Evolutionary conservation across 2,888 invertebrate genomes (phyloP), one percentile per base, ranked within the genome.

Genomic region (Azorinus chamasolen): DNA sequence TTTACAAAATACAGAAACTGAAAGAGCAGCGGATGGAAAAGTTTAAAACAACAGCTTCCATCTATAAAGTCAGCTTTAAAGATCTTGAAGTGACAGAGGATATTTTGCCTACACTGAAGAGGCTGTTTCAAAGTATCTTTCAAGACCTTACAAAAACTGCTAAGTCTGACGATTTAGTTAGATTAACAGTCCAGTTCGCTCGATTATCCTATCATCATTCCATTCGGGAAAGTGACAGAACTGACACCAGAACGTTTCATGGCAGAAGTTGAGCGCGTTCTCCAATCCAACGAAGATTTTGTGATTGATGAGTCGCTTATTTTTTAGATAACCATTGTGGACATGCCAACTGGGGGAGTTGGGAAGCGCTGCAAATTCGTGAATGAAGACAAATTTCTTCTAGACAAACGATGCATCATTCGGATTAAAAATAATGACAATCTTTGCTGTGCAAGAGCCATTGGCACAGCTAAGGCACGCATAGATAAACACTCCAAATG

Each of bases 371-470:
- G 62, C 37, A 55, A 65, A 18, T 79, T n/a, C n/a, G n/a, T n/a
- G n/a, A n/a, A n/a, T n/a, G n/a, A n/a, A n/a, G n/a, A n/a, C n/a
- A n/a, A 58, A 66, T 48, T 57, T 32, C 39, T 79, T 2, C 41
- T 55, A 59, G 63, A 71, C 3, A 71, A 79, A 27, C 18, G 32
- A 51, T 45, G 72, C 39, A 53, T 79, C 20, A 66, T 79, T 20
- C 45, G 61, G 20, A 79, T 79, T 43, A 46, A 63, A 27, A 79
- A 71, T 24, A 8, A 43, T 22, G 71, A 79, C 43, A 20, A 63
- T 25, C n/a, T 74, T 18, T 79, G 58, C 25, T 78, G 62, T 48
- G 62, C 78, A 12, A 59, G 65, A 53, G 72, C 61, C 8, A 27
- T 70, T 8, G 61, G 65, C 8, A 71, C 70, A 39, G 69, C 69